Evolutionary conservation across 37 sponge, comb jelly and placozoan genomes (phyloP).

Genomic region (Eunapius fragilis): DNA sequence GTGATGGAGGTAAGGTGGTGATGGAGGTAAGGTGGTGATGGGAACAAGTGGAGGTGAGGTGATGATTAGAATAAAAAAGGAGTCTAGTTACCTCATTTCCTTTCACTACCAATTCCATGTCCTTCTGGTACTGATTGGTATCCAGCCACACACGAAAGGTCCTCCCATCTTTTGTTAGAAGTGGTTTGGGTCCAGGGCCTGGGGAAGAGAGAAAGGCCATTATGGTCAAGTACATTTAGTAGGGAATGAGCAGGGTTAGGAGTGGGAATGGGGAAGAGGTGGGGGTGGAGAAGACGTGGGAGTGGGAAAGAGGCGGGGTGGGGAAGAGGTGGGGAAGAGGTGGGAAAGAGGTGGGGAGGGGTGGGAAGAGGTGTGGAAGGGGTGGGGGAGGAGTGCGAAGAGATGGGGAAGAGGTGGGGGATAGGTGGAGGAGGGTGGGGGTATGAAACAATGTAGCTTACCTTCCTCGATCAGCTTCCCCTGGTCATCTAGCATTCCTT

Average conservation of each 20-base stretch:
- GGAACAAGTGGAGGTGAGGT: neutral
- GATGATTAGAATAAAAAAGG: neutral
- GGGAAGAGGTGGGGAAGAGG: neutral
- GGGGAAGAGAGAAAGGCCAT: too few species aligned
- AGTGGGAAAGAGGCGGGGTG: neutral
- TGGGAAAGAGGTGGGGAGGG: neutral
- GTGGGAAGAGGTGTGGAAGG: neutral
- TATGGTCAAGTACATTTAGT: too few species aligned
- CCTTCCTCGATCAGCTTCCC: slow-evolving; percentile 95
- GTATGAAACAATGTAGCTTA: neutral
- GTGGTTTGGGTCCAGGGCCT: slow-evolving; percentile 86
- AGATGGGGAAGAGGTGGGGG: neutral
- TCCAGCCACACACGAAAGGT: slow-evolving; percentile 94
- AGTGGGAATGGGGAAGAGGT: too few species aligned
- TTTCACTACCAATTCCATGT: slow-evolving; percentile 73
- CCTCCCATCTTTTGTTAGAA: slow-evolving; percentile 57
- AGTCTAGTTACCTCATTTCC: slow-evolving; percentile 66
- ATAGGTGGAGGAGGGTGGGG: neutral
- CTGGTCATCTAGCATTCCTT: slow-evolving; percentile 96
- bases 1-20: too few species aligned
- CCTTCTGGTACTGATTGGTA: slow-evolving; percentile 96
- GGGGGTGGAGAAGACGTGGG: too few species aligned
- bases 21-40: neutral
- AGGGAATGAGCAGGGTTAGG: too few species aligned
- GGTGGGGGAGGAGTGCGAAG: neutral